Conservation (phyloP, 1,140 invertebrate species). For the Anoplolepis gracilipes region DNA sequence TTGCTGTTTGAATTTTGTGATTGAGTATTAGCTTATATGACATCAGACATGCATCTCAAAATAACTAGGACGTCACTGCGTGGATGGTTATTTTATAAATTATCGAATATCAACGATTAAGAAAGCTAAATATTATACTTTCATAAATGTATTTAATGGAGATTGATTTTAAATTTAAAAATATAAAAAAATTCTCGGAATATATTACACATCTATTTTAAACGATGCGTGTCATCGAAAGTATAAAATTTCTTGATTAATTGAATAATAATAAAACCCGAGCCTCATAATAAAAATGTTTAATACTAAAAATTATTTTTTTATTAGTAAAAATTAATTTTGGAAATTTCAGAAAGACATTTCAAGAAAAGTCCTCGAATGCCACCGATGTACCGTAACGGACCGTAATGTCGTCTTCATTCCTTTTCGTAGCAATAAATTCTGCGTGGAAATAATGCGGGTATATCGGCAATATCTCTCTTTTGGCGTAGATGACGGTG, state of each 20-base stretch:
- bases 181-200: background rate
- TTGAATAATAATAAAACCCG: background rate
- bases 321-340: conserved; percentile 32
- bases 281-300: no score
- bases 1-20: background rate
- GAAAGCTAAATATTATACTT: background rate
- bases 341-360: conserved; percentile 39
- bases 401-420: conserved; percentile 58
- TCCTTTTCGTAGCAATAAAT: conserved; percentile 67
- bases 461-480: conserved; percentile 40
- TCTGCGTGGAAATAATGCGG: conserved; percentile 66
- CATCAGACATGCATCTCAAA: background rate
- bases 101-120: background rate
- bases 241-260: background rate
- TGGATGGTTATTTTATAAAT: background rate
- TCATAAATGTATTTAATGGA: background rate
- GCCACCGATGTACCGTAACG: conserved; percentile 13
- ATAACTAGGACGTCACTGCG: background rate
- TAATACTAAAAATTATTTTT: conserved; percentile 16
- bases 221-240: background rate
- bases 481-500: background rate
- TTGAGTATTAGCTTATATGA: background rate
- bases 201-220: background rate
- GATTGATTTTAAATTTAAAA: background rate
- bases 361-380: conserved; percentile 27